Conservation (phyloP, 2,797 vertebrate species). For the Anisognathus igniventris region DNA sequence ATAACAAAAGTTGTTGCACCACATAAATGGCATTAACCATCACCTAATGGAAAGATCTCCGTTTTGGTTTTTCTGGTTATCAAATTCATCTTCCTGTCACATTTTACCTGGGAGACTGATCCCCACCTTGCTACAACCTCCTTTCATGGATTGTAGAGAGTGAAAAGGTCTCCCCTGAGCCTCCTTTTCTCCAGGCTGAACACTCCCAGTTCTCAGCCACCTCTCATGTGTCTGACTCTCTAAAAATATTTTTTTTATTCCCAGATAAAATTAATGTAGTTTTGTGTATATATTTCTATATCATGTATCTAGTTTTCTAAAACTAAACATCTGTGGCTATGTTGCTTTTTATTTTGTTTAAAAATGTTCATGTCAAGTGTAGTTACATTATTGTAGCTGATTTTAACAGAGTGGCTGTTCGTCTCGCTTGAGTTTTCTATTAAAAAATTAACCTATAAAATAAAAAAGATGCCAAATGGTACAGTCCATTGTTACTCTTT, state of each 20-base stretch:
- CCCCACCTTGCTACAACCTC: background rate
- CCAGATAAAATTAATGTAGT: background rate
- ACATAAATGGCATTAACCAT: background rate
- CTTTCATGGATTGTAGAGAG: background rate
- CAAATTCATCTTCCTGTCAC: background rate
- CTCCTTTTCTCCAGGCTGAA: background rate
- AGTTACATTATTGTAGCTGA: background rate
- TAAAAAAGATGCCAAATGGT: background rate
- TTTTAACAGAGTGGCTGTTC: background rate
- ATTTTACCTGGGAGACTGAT: background rate
- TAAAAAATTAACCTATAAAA: background rate
- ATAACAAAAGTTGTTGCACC: background rate
- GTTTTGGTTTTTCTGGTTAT: background rate
- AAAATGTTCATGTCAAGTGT: background rate
- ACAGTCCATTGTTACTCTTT: background rate
- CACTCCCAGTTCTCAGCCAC: background rate
- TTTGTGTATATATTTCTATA: background rate
- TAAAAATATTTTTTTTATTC: background rate
- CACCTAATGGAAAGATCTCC: background rate
- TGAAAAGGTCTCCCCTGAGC: background rate
- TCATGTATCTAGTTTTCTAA: background rate
- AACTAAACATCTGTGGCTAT: background rate
- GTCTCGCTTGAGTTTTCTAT: background rate
- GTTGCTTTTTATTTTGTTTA: background rate
- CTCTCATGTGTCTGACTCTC: background rate